Evolutionary conservation across 2,113 vertebrate species (phyloP), one percentile per base, ranked within the genome.

Genomic region (Calyptomena viridis): DNA sequence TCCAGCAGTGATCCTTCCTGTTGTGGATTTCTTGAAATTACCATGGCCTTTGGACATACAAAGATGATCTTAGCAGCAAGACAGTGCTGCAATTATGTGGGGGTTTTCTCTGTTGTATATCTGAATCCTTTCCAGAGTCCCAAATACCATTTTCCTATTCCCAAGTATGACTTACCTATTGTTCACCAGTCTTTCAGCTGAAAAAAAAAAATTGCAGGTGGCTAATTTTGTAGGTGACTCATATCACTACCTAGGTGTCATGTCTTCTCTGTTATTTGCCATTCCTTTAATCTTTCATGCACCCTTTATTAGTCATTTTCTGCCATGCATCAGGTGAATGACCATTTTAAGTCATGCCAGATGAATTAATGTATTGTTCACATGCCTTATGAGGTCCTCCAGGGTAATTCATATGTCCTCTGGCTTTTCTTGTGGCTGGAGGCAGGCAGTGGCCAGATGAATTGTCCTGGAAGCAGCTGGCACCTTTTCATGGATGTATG

Each of bases 241-340:
- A 85, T 52, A 64, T 73, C 23, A 63, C 75, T 80, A 33, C 89
- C 20, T 47, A n/a, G n/a, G 72, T 88, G 50, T 53, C 66, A 64
- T 73, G 74, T 85, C 37, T 52, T 74, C 84, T 83, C 58, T 92
- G 69, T 88, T 96, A 92, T 92, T 95, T 95, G 64, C 85, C 68
- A 49, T 69, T 93, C 72, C 79, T 91, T 89, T 92, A 82, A 92
- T 94, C 89, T 78, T 75, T 56, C 42, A 5, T n/a, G 46, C 59
- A 28, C 11, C 28, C 73, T 90, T 88, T 86, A 64, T 90, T 91
- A 91, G 75, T 40, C 39, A 80, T 67, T 91, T 95, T 90, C 56
- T 88, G 73, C 76, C 55, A 31, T 68, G 47, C 7, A 0, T 71
- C 76, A 56, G 64, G 64, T 67, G 47, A 72, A 47, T 62, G 78